Percentiles rank a stretch among this genome's conserved stretches.
Conservation (phyloP, 1,140 invertebrate genomes). For the Scaptomyza graminum region DNA sequence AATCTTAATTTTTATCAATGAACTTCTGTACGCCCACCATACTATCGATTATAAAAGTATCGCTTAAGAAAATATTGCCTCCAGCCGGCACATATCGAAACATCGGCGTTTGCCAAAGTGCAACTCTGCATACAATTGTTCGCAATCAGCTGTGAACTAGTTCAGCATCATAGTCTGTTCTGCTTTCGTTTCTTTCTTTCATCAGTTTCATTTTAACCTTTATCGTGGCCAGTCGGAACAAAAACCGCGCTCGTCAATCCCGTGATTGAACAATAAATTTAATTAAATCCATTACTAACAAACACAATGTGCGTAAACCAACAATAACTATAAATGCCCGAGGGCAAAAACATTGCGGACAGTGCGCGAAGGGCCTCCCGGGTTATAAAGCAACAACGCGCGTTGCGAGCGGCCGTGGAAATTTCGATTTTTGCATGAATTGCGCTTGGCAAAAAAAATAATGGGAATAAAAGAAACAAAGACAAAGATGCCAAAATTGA, state of each 20-base stretch:
- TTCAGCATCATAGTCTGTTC: conserved; percentile 23
- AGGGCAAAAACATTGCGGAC: conserved; percentile 17
- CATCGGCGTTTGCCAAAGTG: neutral
- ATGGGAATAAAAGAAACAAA: conserved; percentile 21
- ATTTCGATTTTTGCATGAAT: conserved; percentile 69
- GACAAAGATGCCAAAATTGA: conserved; percentile 44
- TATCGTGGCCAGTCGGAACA: conserved; percentile 14
- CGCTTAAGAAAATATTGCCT: no score
- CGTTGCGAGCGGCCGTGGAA: conserved; percentile 59
- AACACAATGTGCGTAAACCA: conserved; percentile 33
- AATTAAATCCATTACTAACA: conserved; percentile 41
- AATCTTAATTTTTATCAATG: conserved; percentile 64
- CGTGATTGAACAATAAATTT: conserved; percentile 44
- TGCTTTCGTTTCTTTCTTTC: conserved; percentile 32
- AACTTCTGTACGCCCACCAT: conserved; percentile 70
- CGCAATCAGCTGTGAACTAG: conserved; percentile 36
- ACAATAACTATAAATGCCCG: conserved; percentile 25
- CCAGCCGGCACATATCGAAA: conserved; percentile 10
- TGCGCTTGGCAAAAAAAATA: conserved; percentile 30
- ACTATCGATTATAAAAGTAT: conserved; percentile 24
- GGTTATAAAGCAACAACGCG: conserved; percentile 27
- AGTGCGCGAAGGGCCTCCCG: conserved; percentile 17
- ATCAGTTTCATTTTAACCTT: conserved; percentile 45
- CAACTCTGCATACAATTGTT: conserved; percentile 12
- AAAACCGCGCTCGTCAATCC: neutral